Conservation (phyloP, 1,140 invertebrate species). For the Scaptodrosophila lebanonensis region DNA sequence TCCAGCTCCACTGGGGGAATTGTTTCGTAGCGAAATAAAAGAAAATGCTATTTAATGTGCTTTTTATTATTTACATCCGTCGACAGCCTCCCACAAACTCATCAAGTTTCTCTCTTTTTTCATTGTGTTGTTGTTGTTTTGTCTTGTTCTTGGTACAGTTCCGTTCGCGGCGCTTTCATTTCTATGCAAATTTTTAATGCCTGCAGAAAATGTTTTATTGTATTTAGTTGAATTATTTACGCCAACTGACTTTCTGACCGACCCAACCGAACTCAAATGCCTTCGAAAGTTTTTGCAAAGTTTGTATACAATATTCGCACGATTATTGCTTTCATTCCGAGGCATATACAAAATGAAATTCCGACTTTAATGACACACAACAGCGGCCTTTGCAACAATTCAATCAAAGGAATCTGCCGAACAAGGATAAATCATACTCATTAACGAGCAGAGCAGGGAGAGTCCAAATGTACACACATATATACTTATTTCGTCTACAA, state of each 20-base stretch:
- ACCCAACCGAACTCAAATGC: too few species aligned
- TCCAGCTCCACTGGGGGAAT: slow-evolving; percentile 47
- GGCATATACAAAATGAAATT: too few species aligned
- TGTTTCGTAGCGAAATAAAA: slow-evolving; percentile 72
- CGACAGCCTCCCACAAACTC: slow-evolving; percentile 45
- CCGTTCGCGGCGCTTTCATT: slow-evolving; percentile 62
- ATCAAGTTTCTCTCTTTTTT: slow-evolving; percentile 46
- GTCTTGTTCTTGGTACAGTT: slow-evolving; percentile 55
- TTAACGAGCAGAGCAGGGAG: too few species aligned
- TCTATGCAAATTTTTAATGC: slow-evolving; percentile 68
- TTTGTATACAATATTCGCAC: too few species aligned
- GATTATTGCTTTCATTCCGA: too few species aligned
- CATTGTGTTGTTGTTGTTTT: slow-evolving; percentile 3
- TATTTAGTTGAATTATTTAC: slow-evolving; percentile 74
- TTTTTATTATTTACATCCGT: slow-evolving; percentile 74
- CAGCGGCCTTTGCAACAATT: too few species aligned
- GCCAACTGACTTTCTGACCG: slow-evolving; percentile 55
- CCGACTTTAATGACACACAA: too few species aligned
- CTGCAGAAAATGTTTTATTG: slow-evolving; percentile 64
- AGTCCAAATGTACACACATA: too few species aligned
- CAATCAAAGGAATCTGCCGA: too few species aligned
- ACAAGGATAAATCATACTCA: too few species aligned
- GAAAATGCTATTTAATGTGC: slow-evolving; percentile 74
- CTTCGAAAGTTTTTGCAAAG: too few species aligned
- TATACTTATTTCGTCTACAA: too few species aligned